phyloP scores from a whole-genome alignment of 2,797 vertebrate species.

The Sebastes diploproa region DNA sequence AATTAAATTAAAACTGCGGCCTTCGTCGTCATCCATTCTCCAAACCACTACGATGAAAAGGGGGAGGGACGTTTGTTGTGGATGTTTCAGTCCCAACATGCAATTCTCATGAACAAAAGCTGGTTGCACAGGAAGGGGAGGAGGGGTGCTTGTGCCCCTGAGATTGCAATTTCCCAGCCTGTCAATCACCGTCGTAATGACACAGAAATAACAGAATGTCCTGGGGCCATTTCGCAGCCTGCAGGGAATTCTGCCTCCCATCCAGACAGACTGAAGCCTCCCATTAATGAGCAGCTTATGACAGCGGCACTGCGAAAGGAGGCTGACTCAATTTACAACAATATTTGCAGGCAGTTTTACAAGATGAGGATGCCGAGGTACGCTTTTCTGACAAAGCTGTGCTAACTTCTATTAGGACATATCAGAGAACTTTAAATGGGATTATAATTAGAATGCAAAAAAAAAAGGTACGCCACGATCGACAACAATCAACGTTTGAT shows the following conservation, averaged over 20 bases:
- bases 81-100: not conserved
- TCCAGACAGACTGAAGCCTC: conserved; percentile 4
- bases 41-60: no score
- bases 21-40: not conserved
- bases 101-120: conserved; percentile 33
- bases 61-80: not conserved
- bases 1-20: conserved; percentile 1
- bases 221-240: conserved; percentile 19
- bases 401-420: not conserved
- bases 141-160: not conserved
- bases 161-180: conserved; percentile 36
- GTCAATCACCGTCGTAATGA: conserved; percentile 67
- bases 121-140: not conserved
- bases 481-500: not conserved
- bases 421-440: not conserved
- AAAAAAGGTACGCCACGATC: not conserved
- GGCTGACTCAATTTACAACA: conserved; percentile 24
- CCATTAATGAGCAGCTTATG: conserved; percentile 52
- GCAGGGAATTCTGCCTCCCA: conserved; percentile 29
- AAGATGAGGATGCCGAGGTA: conserved; percentile 2
- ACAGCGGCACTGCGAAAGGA: conserved; percentile 15
- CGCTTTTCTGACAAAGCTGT: not conserved
- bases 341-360: conserved; percentile 6
- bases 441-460: not conserved
- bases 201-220: conserved; percentile 47